These are phyloP conservation scores for Drosophila prosaltans DNA, from an alignment of 1,140 invertebrate genomes.

Conservation along the genomic window DNA sequence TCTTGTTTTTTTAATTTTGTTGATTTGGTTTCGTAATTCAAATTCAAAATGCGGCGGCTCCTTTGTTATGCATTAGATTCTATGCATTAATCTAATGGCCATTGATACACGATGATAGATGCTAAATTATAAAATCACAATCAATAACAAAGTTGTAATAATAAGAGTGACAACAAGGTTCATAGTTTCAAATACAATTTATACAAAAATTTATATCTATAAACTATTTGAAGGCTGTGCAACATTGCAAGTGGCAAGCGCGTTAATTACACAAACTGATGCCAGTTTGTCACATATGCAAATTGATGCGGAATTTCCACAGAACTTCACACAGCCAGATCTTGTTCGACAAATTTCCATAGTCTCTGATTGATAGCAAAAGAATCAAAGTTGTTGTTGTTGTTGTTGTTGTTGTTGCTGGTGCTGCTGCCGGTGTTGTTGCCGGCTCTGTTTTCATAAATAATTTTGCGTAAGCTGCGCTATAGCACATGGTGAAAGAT, in stretches of 20 bases:
- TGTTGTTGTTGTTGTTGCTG: conserved; percentile 30
- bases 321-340: conserved; percentile 30
- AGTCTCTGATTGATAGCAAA: conserved; percentile 58
- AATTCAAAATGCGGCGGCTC: conserved; percentile 37
- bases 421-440: neutral
- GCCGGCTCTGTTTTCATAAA: conserved; percentile 73
- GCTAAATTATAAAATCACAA: conserved; percentile 76
- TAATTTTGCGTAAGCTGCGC: conserved; percentile 77
- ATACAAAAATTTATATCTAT: no score
- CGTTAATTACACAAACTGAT: conserved; percentile 47
- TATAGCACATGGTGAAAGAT: conserved; percentile 66
- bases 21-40: neutral
- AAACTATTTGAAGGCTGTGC: no score
- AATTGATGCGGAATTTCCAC: conserved; percentile 71
- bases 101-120: conserved; percentile 56
- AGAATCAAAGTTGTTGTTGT: conserved; percentile 53
- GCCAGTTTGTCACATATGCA: conserved; percentile 64
- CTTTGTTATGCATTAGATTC: conserved; percentile 30
- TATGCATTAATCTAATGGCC: conserved; percentile 61
- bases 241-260: conserved; percentile 36
- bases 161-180: conserved; percentile 58
- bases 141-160: conserved; percentile 69
- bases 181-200: conserved; percentile 18
- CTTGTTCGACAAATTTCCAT: conserved; percentile 55
- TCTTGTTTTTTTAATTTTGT: conserved; percentile 4